Evolutionary conservation across 2,797 vertebrate species (phyloP), one percentile per base, ranked within the genome.

Genomic region (Fringilla coelebs): DNA sequence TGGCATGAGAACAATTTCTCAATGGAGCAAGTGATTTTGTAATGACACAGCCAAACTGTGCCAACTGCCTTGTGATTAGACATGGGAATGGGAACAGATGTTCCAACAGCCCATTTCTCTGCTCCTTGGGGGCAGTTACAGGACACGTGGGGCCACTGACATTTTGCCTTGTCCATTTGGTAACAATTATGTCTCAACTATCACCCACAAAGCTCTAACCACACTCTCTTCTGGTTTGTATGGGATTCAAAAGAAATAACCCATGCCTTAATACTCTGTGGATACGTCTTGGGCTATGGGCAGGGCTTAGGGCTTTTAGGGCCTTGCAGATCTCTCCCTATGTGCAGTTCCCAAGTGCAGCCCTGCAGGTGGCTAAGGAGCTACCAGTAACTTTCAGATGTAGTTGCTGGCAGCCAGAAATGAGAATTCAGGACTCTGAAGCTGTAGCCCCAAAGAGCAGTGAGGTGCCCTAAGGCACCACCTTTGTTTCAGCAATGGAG

Each of bases 121-220:
- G 24, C 24, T 45, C 12, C 52, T 51, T 25, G 16, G 25, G 8
- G 14, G 32, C 11, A 32, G 14, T 45, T 22, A 14, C 15, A 70
- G 68, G 65, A 65, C 21, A 62, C 2, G 1, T 2, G 43, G 38
- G 28, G 11, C 26, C 55, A 52, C 19, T 24, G 2, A 19, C 0
- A 2, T 31, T 74, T 71, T 79, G n/a, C 22, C 29, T 43, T 88
- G 55, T 24, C 7, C 43, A 34, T 15, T 62, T 41, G 46, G 7
- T n/a, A 41, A 41, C 14, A n/a, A 3, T 2, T 7, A 2, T 41
- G 25, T 29, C 14, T 51, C 31, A 22, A 3, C 7, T 22, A 17
- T 17, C 36, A 22, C 31, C 11, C 29, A n/a, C 58, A 41, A 62
- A 76, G 2, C 31, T 51, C 46, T 41, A 36, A 41, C 31, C 46